A percentile compares a stretch with the other conserved stretches of the same genome.
Conservation (phyloP, 2,113 vertebrate genomes). For the Struthio camelus region DNA sequence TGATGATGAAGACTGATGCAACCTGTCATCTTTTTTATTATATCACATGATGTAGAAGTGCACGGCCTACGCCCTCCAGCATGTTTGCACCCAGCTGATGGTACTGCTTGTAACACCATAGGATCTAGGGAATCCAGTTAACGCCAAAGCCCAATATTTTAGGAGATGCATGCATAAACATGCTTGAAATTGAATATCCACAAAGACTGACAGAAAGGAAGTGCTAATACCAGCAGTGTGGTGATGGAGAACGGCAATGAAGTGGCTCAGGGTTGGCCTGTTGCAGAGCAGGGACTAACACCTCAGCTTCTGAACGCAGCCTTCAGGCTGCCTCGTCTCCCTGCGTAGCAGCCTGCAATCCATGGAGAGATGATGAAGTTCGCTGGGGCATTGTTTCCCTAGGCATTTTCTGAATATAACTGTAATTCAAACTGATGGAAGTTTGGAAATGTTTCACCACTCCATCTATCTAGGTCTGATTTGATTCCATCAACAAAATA, state of each 20-base stretch:
- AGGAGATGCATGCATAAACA: neutral
- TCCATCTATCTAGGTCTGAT: constrained; percentile 12
- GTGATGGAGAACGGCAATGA: neutral
- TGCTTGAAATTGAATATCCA: neutral
- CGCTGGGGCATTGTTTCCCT: neutral
- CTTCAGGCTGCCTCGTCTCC: neutral
- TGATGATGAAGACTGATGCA: neutral
- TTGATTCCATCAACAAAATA: neutral
- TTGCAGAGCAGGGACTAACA: neutral
- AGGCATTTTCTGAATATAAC: neutral
- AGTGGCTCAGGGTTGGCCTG: neutral
- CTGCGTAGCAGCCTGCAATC: neutral
- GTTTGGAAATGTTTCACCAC: constrained; percentile 29
- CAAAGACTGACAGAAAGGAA: neutral
- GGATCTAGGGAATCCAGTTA: neutral
- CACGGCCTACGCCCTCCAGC: fast-evolving
- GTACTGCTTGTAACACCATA: fast-evolving
- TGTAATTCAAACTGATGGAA: constrained; percentile 13
- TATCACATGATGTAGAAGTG: fast-evolving
- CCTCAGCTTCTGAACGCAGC: fast-evolving
- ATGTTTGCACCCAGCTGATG: neutral
- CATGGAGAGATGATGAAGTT: neutral
- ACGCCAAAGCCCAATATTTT: neutral
- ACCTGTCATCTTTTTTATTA: neutral
- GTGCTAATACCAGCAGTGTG: neutral